Base-by-base conservation (phyloP, 1,140 invertebrate genomes). In the Sycobia sp. region DNA sequence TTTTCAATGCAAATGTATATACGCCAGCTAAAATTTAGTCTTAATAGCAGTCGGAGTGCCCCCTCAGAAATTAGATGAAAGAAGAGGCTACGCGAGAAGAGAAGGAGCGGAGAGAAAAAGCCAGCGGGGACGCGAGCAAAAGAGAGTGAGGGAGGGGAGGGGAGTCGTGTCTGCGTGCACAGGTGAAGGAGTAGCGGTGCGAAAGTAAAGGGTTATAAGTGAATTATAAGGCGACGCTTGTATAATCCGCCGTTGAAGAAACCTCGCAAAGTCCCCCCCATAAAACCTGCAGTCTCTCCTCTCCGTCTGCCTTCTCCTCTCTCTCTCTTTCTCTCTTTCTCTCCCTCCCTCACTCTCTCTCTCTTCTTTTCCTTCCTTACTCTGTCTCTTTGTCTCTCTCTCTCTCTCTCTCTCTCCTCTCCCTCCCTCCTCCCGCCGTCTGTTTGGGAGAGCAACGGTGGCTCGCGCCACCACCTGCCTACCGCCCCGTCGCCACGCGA, bases 201-300 rank as follows among this genome's bases (percentile, higher is more conserved):
- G 23, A 65, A 62, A 60, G 38, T 51, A 67, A 61, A 66, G 62
- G 62, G 56, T 71, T 66, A 55, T 72, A 73, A 73, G 65, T 69
- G 60, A 69, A 72, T 72, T 71, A 71, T 64, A 67, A 67, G 50
- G 41, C 29, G 61, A 46, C 36, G 50, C 32, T 64, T 54, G 44
- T 46, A 53, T 72, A 73, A 73, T 72, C 62, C 67, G 27, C 51
- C 43, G 51, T 60, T 57, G 65, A 56, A 58, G 62, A 73, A 73
- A 66, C 67, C 69, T 62, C 50, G 46, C 67, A 72, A 71, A 58
- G 50, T 62, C 49, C 29, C 49, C 29, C n/a, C 50, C 32, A 38
- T 51, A 47, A 43, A 51, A 51, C 34, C 36, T 49, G 44, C 56
- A 20, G 46, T 54, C 29, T 18, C 32, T 14, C 10, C 32, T 8